A percentile compares a stretch with the other conserved stretches of the same genome.
Conservation (phyloP, 1,140 invertebrate genomes). For the Leptonema lineaticorne region DNA sequence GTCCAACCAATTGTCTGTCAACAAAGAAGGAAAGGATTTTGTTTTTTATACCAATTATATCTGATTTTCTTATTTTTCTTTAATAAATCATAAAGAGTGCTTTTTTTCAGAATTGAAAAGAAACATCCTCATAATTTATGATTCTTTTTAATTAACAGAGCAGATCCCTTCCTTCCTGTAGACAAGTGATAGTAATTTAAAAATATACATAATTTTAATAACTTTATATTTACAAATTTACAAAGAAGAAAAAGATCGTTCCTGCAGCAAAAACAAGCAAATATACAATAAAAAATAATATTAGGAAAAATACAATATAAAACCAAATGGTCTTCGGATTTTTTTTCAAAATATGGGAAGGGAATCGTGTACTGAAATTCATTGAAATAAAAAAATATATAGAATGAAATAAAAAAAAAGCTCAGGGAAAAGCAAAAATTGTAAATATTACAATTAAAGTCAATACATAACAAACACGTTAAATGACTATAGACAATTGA, state of each 20-base stretch:
- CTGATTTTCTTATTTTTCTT: slow-evolving; percentile 21
- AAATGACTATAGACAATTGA: too few relatives aligned
- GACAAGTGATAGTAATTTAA: slow-evolving; percentile 39
- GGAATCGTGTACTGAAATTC: too few relatives aligned
- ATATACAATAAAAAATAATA: slow-evolving; percentile 9
- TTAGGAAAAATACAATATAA: too few relatives aligned
- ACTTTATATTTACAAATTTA: slow-evolving; percentile 36
- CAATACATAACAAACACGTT: too few relatives aligned
- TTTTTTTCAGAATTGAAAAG: slow-evolving; percentile 34
- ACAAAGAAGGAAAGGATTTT: slow-evolving; percentile 69
- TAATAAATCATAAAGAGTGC: slow-evolving; percentile 29
- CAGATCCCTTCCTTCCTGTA: slow-evolving; percentile 53
- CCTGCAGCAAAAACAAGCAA: slow-evolving; percentile 34
- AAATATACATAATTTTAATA: slow-evolving; percentile 24
- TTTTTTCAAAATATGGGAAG: too few relatives aligned
- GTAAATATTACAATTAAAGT: too few relatives aligned
- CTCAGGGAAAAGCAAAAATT: too few relatives aligned
- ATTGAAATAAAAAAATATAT: too few relatives aligned
- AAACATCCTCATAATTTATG: slow-evolving; percentile 34
- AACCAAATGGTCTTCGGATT: too few relatives aligned
- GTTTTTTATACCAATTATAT: slow-evolving; percentile 45
- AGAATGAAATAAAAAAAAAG: too few relatives aligned
- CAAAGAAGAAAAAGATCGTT: slow-evolving; percentile 51
- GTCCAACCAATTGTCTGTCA: slow-evolving; percentile 61
- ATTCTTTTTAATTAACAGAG: slow-evolving; percentile 42